These are phyloP conservation scores for Ptilorrhoa leucosticta DNA, from an alignment of 2,113 vertebrate genomes.

Conservation along the genomic window DNA sequence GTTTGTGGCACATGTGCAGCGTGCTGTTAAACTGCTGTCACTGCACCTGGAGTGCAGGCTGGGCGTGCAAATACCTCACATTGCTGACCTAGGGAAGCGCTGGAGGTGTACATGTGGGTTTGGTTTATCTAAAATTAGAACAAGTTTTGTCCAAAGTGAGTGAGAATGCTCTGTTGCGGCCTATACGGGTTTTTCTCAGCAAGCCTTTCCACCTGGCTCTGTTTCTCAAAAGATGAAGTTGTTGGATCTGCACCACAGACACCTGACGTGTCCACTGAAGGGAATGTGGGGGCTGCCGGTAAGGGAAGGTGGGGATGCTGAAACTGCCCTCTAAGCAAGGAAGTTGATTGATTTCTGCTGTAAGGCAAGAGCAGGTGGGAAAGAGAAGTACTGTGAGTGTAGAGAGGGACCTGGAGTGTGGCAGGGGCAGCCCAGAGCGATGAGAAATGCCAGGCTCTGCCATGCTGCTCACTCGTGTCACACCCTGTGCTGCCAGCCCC, in stretches of 20 bases:
- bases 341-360: neutral
- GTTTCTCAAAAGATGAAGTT: neutral
- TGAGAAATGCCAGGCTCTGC: neutral
- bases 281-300: rapidly evolving
- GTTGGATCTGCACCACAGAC: neutral
- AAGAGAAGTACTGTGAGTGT: rapidly evolving
- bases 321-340: neutral
- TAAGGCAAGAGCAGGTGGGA: neutral
- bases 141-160: neutral
- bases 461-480: rapidly evolving
- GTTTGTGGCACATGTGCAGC: neutral
- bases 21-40: neutral
- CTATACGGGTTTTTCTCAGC: neutral
- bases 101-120: neutral
- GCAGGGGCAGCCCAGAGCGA: rapidly evolving
- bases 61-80: neutral
- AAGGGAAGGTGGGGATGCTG: neutral
- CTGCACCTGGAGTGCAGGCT: neutral
- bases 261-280: neutral
- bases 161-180: neutral
- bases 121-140: neutral
- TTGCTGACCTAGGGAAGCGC: neutral
- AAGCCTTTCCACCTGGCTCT: neutral
- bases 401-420: neutral
- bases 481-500: neutral